Evolutionary conservation across 2,888 invertebrate genomes (phyloP).

Genomic region (Linnaemya tessellans): DNA sequence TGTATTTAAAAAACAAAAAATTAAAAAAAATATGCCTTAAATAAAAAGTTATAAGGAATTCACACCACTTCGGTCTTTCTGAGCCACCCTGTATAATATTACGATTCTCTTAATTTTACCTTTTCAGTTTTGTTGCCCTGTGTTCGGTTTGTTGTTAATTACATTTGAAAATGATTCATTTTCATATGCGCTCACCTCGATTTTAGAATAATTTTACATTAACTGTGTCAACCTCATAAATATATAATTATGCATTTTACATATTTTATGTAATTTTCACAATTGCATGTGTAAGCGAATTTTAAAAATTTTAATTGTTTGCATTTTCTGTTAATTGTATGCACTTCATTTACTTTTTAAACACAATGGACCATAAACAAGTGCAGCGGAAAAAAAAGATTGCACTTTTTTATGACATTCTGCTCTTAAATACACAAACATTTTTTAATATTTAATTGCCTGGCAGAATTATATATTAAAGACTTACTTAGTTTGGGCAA

Average conservation of each 20-base stretch:
- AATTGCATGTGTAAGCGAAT: slow-evolving; percentile 56
- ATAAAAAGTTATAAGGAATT: too few species aligned
- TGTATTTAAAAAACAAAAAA: too few species aligned
- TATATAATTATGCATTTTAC: slow-evolving; percentile 47
- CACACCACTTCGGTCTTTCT: too few species aligned
- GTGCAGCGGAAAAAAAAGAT: neutral
- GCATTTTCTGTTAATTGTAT: slow-evolving; percentile 63
- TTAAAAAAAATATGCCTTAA: too few species aligned
- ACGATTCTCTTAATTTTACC: too few species aligned
- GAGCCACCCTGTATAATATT: too few species aligned
- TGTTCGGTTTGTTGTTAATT: neutral
- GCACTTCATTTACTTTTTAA: slow-evolving; percentile 54
- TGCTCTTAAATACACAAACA: neutral
- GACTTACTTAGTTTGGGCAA: neutral
- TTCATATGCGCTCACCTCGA: neutral
- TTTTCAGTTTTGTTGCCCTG: neutral
- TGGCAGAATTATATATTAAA: neutral
- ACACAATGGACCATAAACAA: slow-evolving; percentile 25
- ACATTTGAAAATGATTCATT: neutral
- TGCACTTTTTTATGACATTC: neutral
- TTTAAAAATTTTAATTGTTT: slow-evolving; percentile 62
- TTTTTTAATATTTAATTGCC: slow-evolving; percentile 33
- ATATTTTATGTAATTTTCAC: slow-evolving; percentile 8
- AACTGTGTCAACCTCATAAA: slow-evolving; percentile 55
- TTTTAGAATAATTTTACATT: slow-evolving; percentile 36